Evolutionary conservation across 2,113 vertebrate genomes (phyloP).

Genomic region (Shinisaurus crocodilurus): DNA sequence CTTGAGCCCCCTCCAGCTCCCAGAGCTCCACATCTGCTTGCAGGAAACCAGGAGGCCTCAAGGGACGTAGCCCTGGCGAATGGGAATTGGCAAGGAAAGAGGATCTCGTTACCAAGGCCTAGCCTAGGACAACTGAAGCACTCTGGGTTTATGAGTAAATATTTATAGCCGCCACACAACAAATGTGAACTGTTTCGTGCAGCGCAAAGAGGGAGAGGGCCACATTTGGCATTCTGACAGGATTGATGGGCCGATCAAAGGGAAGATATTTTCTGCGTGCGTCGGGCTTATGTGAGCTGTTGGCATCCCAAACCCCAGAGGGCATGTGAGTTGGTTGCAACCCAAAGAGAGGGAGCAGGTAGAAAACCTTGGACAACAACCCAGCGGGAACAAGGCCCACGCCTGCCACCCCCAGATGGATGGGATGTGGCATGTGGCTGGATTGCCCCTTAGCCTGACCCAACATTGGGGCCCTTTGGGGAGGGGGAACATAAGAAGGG

Average conservation of each 20-base stretch:
- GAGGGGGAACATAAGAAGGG: too few relatives aligned
- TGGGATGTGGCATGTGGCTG: not conserved
- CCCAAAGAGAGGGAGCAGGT: not conserved
- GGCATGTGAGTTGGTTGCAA: not conserved
- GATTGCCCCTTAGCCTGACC: not conserved
- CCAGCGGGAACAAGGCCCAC: not conserved
- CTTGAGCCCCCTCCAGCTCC: too few relatives aligned
- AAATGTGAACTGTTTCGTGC: not conserved
- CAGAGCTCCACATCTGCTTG: not conserved
- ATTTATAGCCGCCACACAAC: not conserved
- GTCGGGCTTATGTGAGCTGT: not conserved
- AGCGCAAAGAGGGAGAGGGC: not conserved
- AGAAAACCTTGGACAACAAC: not conserved
- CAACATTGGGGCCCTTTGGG: not conserved
- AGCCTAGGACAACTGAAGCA: not conserved
- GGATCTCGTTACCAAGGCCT: too few relatives aligned
- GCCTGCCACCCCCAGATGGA: not conserved
- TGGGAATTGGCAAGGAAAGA: not conserved
- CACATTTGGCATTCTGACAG: not conserved
- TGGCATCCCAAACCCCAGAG: not conserved
- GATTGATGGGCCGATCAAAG: not conserved
- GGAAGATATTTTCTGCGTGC: not conserved
- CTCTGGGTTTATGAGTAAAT: not conserved
- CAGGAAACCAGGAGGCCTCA: not conserved
- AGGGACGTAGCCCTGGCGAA: too few relatives aligned